A percentile compares a stretch with the other conserved stretches of the same genome.
Conservation (phyloP, 2,888 invertebrate species). For the Drosophila mayaguana region DNA sequence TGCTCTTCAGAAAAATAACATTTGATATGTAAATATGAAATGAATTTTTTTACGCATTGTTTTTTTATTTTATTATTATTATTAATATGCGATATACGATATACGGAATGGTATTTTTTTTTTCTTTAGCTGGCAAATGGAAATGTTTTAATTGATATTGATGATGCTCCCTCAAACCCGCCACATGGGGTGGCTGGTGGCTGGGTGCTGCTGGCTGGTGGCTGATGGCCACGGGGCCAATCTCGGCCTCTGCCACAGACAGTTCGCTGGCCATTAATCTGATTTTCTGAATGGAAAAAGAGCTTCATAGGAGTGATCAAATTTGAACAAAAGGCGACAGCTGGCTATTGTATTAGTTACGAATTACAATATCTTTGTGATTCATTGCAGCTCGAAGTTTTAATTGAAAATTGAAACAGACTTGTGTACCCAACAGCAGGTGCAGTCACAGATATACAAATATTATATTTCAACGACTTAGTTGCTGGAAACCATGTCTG, state of each 20-base stretch:
- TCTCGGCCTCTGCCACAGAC: background rate
- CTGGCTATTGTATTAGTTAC: conserved; percentile 7
- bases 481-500: background rate
- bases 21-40: conserved; percentile 29
- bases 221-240: background rate
- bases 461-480: background rate
- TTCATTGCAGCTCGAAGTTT: conserved; percentile 33
- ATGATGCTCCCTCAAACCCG: conserved; percentile 39
- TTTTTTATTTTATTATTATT: conserved; percentile 9
- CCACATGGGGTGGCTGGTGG: background rate
- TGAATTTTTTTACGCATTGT: conserved; percentile 6
- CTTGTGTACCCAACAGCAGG: conserved; percentile 21
- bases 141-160: conserved; percentile 72
- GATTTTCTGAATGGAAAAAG: conserved; percentile 6
- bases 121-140: conserved; percentile 24
- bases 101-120: background rate
- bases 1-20: conserved; percentile 4
- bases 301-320: conserved; percentile 9
- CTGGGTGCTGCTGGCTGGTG: background rate
- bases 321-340: conserved; percentile 13
- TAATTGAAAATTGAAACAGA: conserved; percentile 32
- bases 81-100: conserved; percentile 34
- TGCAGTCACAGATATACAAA: no score
- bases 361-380: conserved; percentile 29
- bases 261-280: conserved; percentile 28